Evolutionary conservation across 2,113 vertebrate genomes (phyloP), one percentile per base, ranked within the genome.

Genomic region (Anoplopoma fimbria): DNA sequence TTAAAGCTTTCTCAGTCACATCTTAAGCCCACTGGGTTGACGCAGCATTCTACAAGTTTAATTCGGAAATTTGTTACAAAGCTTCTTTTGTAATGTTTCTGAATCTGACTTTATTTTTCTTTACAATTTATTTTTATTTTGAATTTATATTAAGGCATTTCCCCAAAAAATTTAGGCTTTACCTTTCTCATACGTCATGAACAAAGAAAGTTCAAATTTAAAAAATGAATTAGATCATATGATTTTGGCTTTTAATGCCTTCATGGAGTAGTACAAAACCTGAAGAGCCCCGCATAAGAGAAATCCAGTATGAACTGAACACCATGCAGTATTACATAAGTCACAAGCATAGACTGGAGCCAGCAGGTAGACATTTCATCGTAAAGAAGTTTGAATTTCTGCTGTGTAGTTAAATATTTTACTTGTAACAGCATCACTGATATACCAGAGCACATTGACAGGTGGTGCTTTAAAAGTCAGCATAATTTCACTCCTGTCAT

Each of bases 401-500:
- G n/a, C n/a, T n/a, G n/a, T n/a, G 9, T 21, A 31, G 21, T 57
- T n/a, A 9, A 61, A 40, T 80, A 7, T 58, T 68, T 40, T 55
- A 42, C 67, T 42, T 7, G 63, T 34, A 4, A 42, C 0, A 15
- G 31, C n/a, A 34, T 58, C 57, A 9, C 10, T 40, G 21, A 53
- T 75, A 7, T 47, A 27, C 9, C 10, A 2, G 6, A 53, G 13
- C 27, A 17, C 34, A 33, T 40, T 10, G 40, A 36, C 58, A 76
- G 25, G 60, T 67, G 25, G 12, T 34, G 10, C 23, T 76, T 72
- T 51, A 42, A 49, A 33, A 75, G 64, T 75, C 69, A 15, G 36
- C 38, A 60, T 45, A 19, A n/a, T 75, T 61, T 61, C 23, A 9
- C 49, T 29, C 9, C 36, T 57, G 23, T n/a, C 58, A 31, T 74